These are phyloP conservation scores for Sphaeramia orbicularis DNA, from an alignment of 2,797 vertebrate species.

Conservation along the genomic window DNA sequence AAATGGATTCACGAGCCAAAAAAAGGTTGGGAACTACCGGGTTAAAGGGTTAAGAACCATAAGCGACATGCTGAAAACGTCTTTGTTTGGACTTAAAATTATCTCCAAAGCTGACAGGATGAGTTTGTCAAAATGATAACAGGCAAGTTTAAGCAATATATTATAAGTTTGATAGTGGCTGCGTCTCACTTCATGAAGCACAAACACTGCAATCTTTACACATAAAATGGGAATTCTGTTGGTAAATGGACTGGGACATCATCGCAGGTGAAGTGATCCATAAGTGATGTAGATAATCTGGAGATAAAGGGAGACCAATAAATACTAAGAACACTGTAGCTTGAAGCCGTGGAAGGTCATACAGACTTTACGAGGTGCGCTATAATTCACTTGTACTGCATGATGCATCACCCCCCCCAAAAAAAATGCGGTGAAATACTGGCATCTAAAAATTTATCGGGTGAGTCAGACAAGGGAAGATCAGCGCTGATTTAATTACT, in stretches of 20 bases:
- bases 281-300: constrained; percentile 26
- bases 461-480: not conserved
- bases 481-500: constrained; percentile 7
- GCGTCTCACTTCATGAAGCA: constrained; percentile 28
- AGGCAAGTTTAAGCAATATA: not conserved
- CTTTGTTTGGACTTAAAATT: not conserved
- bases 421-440: constrained; percentile 11
- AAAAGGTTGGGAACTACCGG: too few species aligned
- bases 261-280: constrained; percentile 26
- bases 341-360: constrained; percentile 26
- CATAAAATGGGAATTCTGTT: constrained; percentile 33
- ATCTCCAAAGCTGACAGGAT: constrained; percentile 8
- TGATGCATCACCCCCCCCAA: not conserved
- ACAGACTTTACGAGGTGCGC: constrained; percentile 10
- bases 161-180: constrained; percentile 17
- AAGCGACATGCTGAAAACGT: not conserved
- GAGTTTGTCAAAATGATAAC: constrained; percentile 9
- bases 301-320: constrained; percentile 17
- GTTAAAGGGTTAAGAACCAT: not conserved
- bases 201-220: constrained; percentile 28
- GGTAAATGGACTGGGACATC: constrained; percentile 39
- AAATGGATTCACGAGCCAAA: too few species aligned
- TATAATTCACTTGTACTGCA: constrained; percentile 22
- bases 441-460: constrained; percentile 5
- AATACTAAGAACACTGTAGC: constrained; percentile 6